Evolutionary conservation across 2,888 invertebrate species (phyloP), one percentile per base, ranked within the genome.

Genomic region (Hydropsyche betteni): DNA sequence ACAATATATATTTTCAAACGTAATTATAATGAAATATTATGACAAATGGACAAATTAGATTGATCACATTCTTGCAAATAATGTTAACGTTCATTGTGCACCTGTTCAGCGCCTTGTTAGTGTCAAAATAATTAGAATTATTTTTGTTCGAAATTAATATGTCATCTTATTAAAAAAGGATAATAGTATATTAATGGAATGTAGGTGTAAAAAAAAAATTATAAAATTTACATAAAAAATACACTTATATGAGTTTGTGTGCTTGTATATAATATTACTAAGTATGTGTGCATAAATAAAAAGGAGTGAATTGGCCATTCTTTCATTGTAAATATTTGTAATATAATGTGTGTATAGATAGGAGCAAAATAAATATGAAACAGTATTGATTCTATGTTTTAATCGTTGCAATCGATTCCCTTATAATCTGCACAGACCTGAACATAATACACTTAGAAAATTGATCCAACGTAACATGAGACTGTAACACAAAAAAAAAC

Each of bases 271-370:
- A 55, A 55, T 55, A 36, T 64, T 44, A 64, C 64, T 64, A 36
- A 64, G 64, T 64, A 33, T 70, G 70, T 70, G 51, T 70, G 70
- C 51, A 53, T 36, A 69, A 69, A 33, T 12, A 50, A 38, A 70
- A 70, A 14, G 70, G 70, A 51, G 38, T 64, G 36, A 55, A 52
- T 33, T 72, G 33, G 58, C 52, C 36, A 72, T 72, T 61, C 36
- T 72, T 6, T 58, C 72, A 36, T 34, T 78, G 78, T 78, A 78
- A 75, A 78, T 78, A 78, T 77, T 78, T 78, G 78, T 78, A 78
- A 69, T 50, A 78, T 78, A 78, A 75, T 75, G 76, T 77, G 77
- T 78, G 78, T 77, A 78, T 78, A 78, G 78, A 76, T 78, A 78
- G 78, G 78, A 76, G 78, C 75, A 75, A 75, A 78, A 78, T 78